Percentiles rank a stretch among this genome's conserved stretches.
Evolutionary conservation across 2,888 invertebrate genomes (phyloP).

Genomic region (Drosophila macrospina): DNA sequence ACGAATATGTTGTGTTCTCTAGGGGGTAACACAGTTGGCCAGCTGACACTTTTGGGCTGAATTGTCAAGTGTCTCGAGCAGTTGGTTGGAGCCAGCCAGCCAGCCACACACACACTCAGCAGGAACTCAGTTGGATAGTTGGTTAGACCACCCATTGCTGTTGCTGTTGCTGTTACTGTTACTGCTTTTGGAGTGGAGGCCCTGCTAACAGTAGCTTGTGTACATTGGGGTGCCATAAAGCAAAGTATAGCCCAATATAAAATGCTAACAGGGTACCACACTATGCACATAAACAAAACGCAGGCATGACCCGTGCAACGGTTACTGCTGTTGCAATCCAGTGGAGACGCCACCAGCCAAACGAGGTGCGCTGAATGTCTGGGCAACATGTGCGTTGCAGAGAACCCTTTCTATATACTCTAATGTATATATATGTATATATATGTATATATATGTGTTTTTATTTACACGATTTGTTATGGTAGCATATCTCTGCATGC

Average conservation of each 20-base stretch:
- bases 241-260: conserved; percentile 80
- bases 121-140: conserved; percentile 34
- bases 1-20: conserved; percentile 6
- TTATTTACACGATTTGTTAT: conserved; percentile 75
- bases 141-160: conserved; percentile 41
- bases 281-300: conserved; percentile 75
- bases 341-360: conserved; percentile 23
- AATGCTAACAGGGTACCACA: conserved; percentile 71
- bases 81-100: conserved; percentile 16
- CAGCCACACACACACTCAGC: conserved; percentile 58
- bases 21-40: conserved; percentile 24
- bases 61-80: conserved; percentile 47
- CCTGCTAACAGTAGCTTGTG: conserved; percentile 25
- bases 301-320: conserved; percentile 44
- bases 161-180: no score
- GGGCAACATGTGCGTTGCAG: conserved; percentile 26
- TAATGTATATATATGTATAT: conserved; percentile 7
- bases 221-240: conserved; percentile 80
- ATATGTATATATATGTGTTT: conserved; percentile 54
- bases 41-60: conserved; percentile 52
- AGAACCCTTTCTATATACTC: conserved; percentile 22
- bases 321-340: conserved; percentile 22
- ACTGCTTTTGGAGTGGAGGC: conserved; percentile 33
- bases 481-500: conserved; percentile 11
- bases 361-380: conserved; percentile 22